These are phyloP conservation scores for Geotrypetes seraphini DNA, from an alignment of 2,797 vertebrate genomes.

Conservation along the genomic window DNA sequence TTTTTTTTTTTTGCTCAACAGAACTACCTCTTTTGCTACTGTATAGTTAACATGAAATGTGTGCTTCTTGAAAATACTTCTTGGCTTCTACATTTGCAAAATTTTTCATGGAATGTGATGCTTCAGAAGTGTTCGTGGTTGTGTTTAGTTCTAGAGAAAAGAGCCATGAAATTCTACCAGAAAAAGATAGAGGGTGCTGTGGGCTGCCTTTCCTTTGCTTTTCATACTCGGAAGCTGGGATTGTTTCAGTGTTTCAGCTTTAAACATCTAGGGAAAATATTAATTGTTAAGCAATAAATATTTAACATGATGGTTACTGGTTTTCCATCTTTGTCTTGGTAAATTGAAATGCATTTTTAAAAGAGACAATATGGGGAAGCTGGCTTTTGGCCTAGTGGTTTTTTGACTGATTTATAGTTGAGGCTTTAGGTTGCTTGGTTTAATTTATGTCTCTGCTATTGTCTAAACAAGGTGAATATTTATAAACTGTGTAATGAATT, in stretches of 20 bases:
- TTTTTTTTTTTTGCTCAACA: constrained; percentile 1
- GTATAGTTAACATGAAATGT: background rate
- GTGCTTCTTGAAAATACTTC: background rate
- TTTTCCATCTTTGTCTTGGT: constrained; percentile 10
- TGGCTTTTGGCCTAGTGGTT: constrained; percentile 12
- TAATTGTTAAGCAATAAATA: constrained; percentile 24
- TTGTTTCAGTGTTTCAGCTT: constrained; percentile 10
- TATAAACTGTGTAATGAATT: no score
- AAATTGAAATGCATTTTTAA: constrained; percentile 16
- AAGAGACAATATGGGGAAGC: constrained; percentile 8
- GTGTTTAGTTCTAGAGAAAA: background rate
- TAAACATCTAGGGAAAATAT: constrained; percentile 7
- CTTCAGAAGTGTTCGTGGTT: background rate
- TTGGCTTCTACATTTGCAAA: no score
- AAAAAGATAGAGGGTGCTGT: constrained; percentile 47
- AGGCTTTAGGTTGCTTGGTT: constrained; percentile 8
- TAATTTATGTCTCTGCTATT: no score
- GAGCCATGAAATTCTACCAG: constrained; percentile 15
- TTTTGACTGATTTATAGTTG: constrained; percentile 13
- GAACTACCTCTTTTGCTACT: background rate
- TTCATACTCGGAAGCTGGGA: background rate
- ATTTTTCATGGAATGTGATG: accelerated
- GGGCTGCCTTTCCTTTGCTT: constrained; percentile 28
- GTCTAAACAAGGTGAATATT: no score
- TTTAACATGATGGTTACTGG: constrained; percentile 6